Base-by-base conservation (phyloP, 1,140 invertebrate species). In the Drosophila busckii region DNA sequence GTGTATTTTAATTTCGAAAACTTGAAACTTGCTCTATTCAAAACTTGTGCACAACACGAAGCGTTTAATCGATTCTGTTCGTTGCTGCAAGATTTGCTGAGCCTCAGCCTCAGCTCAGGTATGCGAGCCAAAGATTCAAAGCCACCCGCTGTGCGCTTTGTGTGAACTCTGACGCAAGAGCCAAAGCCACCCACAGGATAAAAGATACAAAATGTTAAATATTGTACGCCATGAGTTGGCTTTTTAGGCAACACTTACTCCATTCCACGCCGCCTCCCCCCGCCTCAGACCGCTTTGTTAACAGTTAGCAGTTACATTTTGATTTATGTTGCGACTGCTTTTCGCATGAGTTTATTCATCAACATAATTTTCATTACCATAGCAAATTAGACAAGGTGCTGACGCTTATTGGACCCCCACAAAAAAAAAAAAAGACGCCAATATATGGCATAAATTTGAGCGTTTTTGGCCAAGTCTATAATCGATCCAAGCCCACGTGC, bases 341-440 rank as follows among this genome's bases (percentile, higher is more conserved):
- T 80, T 82, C 53, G 59, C 68, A 78, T 60, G 58, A 37, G 54
- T 70, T 76, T 75, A 42, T 60, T 46, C 59, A 59, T 63, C 66
- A 82, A 69, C 66, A 69, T 69, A 68, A 82, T 80, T 82, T 82
- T 82, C 76, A 83, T 83, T 83, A 83, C 76, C 76, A 76, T 83
- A 83, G 62, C 76, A 83, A 83, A 83, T 83, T 83, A 73, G 76
- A 83, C 76, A 76, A 83, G 76, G 76, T 83, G 76, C 76, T 83
- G 76, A 83, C 76, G 76, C 75, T 76, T 83, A 83, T 83, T 83
- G 66, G 46, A 23, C 41, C 28, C 32, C 35, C 34, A 19, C 29
- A 53, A 23, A 64, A 55, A 55, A 50, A 28, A 19, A 25, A 53
- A 23, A 64, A 55, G 50, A 50, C 38, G 32, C 41, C 29, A 46